These are phyloP conservation scores for Pteruthius melanotis DNA, from an alignment of 2,113 vertebrate genomes.

Conservation along the genomic window DNA sequence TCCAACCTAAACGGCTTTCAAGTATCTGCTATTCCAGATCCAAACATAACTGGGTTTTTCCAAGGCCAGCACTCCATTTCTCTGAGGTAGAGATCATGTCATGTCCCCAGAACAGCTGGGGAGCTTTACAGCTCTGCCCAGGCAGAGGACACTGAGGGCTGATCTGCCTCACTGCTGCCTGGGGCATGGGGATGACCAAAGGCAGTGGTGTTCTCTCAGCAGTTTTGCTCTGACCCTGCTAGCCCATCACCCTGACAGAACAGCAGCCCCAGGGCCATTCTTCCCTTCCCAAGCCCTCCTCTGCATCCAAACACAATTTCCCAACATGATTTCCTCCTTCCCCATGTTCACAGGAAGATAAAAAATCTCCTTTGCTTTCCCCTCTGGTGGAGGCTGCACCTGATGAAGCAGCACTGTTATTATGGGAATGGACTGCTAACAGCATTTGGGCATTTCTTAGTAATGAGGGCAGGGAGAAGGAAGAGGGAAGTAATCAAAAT, in stretches of 20 bases:
- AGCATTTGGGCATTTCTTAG: constrained; percentile 13
- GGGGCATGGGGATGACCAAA: background rate
- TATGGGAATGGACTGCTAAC: constrained; percentile 17
- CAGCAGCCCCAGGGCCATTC: background rate
- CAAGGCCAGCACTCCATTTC: background rate
- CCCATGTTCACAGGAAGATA: background rate
- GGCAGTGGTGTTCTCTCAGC: background rate
- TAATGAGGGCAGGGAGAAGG: constrained; percentile 16
- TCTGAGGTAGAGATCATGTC: background rate
- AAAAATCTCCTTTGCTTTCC: background rate
- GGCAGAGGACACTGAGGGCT: background rate
- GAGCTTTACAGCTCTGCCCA: background rate
- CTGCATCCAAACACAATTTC: background rate
- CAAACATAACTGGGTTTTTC: background rate
- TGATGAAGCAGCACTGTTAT: background rate
- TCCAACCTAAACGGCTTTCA: background rate
- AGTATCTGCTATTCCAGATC: background rate
- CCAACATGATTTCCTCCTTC: background rate
- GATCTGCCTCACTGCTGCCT: background rate
- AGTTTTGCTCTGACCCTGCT: background rate
- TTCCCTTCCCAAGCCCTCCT: background rate
- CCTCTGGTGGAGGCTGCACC: background rate
- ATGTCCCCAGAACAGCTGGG: background rate
- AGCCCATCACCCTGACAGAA: background rate
- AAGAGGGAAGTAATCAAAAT: constrained; percentile 1